Evolutionary conservation across 2,888 invertebrate species (phyloP).

Genomic region (Drosophila kambysellisi): DNA sequence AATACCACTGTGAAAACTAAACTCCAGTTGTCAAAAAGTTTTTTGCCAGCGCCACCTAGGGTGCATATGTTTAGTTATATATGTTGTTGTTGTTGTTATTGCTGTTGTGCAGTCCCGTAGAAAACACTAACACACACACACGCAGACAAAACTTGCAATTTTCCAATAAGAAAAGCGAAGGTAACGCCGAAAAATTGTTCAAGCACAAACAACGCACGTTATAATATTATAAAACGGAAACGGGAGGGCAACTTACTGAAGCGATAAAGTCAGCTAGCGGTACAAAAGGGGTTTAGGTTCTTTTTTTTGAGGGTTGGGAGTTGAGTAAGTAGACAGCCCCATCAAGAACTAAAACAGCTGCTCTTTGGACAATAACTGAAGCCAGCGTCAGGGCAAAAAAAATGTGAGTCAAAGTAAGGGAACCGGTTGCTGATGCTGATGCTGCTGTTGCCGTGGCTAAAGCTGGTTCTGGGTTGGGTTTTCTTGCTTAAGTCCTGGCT

Average conservation of each 20-base stretch:
- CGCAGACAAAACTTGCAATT: slow-evolving; percentile 68
- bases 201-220: slow-evolving; percentile 80
- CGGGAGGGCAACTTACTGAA: slow-evolving; percentile 73
- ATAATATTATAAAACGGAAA: slow-evolving; percentile 78
- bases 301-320: not conserved
- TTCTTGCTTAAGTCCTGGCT: slow-evolving; percentile 26
- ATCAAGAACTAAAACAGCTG: slow-evolving; percentile 80
- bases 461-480: slow-evolving; percentile 24
- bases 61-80: slow-evolving; percentile 60
- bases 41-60: slow-evolving; percentile 53
- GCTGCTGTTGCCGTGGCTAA: slow-evolving; percentile 10
- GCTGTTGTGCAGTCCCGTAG: slow-evolving; percentile 29
- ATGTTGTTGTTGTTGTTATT: slow-evolving; percentile 24
- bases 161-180: slow-evolving; percentile 76
- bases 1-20: slow-evolving; percentile 74
- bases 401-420: slow-evolving; percentile 2
- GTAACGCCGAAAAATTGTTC: slow-evolving; percentile 78
- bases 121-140: not conserved
- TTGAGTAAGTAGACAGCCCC: slow-evolving; percentile 56
- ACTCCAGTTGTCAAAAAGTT: slow-evolving; percentile 61
- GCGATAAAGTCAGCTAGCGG: slow-evolving; percentile 69
- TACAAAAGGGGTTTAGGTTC: not conserved
- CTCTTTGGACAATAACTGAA: slow-evolving; percentile 70
- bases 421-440: slow-evolving; percentile 16
- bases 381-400: slow-evolving; percentile 19